A percentile compares a stretch with the other conserved stretches of the same genome.
These are phyloP conservation scores for Pseudomugil gertrudae DNA, from an alignment of 2,797 vertebrate genomes.

Conservation along the genomic window DNA sequence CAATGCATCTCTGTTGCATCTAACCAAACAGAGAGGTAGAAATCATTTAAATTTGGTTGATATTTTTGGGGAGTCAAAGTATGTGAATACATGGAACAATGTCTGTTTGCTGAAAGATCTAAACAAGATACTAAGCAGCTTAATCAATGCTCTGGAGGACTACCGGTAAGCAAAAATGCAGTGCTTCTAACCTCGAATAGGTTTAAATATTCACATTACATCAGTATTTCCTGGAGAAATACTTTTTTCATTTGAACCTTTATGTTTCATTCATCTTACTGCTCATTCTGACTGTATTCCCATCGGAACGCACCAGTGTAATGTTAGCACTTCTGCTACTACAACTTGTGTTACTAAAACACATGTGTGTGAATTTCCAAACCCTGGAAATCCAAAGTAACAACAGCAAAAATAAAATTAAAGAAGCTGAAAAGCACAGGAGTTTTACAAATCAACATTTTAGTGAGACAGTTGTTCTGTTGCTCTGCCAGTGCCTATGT, in stretches of 20 bases:
- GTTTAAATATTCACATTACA: conserved; percentile 47
- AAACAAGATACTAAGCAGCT: conserved; percentile 5
- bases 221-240: conserved; percentile 48
- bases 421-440: neutral
- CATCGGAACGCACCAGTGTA: conserved; percentile 1
- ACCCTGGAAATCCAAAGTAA: conserved; percentile 23
- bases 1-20: conserved; percentile 50
- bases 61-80: conserved; percentile 9
- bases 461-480: neutral
- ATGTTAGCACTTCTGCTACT: conserved; percentile 23
- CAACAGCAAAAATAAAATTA: neutral
- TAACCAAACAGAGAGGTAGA: conserved; percentile 38
- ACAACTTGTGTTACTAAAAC: conserved; percentile 24
- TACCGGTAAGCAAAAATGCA: conserved; percentile 24
- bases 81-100: neutral
- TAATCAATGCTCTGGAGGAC: conserved; percentile 7
- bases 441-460: neutral
- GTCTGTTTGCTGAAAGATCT: neutral
- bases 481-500: neutral
- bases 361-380: conserved; percentile 28
- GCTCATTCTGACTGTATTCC: conserved; percentile 39
- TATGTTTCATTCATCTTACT: conserved; percentile 33
- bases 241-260: conserved; percentile 43
- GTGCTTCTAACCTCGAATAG: conserved; percentile 27
- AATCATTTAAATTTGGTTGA: conserved; percentile 55